Percentiles rank a stretch among this genome's conserved stretches.
phyloP scores from a whole-genome alignment of 2,113 vertebrate genomes.

The Xenus cinereus region DNA sequence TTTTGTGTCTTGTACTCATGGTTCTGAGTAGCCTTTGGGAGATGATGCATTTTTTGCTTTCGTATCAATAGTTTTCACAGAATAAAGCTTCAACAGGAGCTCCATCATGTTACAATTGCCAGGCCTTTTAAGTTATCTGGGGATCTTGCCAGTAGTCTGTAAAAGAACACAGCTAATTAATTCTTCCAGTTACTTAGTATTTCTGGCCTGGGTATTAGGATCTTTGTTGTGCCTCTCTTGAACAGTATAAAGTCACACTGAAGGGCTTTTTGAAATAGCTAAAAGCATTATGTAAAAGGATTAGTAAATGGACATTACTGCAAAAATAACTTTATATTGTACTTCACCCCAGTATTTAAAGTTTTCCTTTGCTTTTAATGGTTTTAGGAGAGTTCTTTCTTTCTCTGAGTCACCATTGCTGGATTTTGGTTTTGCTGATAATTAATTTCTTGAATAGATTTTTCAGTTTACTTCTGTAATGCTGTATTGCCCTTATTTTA shows the following conservation, averaged over 20 bases:
- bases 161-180: slow-evolving; percentile 64
- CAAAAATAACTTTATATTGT: background rate
- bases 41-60: slow-evolving; percentile 6
- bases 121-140: slow-evolving; percentile 50
- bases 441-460: background rate
- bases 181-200: slow-evolving; percentile 65
- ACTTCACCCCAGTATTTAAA: background rate
- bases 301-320: background rate
- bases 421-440: background rate
- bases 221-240: background rate
- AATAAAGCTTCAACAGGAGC: background rate
- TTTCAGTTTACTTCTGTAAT: background rate
- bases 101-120: background rate
- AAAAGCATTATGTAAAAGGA: background rate
- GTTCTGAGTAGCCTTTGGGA: background rate
- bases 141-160: slow-evolving; percentile 46
- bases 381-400: background rate
- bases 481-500: background rate
- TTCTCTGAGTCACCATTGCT: background rate
- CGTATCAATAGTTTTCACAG: background rate
- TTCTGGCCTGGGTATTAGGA: slow-evolving; percentile 11
- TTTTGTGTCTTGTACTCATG: background rate
- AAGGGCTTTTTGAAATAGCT: background rate
- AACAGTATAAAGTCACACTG: background rate
- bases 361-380: background rate